Percentiles rank a stretch among this genome's conserved stretches.
Conservation (phyloP, 2,888 invertebrate species). For the Macaria liturata region DNA sequence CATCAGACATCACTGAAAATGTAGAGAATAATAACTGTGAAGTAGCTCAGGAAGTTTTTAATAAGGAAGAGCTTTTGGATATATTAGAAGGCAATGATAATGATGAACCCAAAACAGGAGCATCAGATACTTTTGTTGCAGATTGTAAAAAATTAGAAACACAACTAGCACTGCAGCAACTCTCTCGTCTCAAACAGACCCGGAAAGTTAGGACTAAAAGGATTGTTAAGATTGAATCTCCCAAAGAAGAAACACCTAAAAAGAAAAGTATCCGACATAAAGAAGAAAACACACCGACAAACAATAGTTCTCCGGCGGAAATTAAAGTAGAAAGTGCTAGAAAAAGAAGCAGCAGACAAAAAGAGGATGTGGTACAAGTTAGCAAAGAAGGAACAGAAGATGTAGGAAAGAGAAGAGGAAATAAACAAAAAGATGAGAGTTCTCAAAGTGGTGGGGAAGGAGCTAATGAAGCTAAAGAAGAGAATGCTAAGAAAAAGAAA, state of each 20-base stretch:
- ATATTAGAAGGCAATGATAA: constrained; percentile 74
- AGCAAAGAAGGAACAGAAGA: too few relatives aligned
- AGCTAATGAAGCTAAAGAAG: constrained; percentile 28
- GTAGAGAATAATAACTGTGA: constrained; percentile 69
- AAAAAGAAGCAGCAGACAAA: constrained; percentile 29
- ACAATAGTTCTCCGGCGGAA: constrained; percentile 19
- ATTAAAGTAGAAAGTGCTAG: constrained; percentile 42
- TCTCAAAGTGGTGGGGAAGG: constrained; percentile 1
- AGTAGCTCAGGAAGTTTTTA: constrained; percentile 64
- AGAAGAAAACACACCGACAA: constrained; percentile 15
- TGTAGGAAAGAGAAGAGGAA: too few relatives aligned
- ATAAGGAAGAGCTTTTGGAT: constrained; percentile 74
- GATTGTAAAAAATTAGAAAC: constrained; percentile 54
- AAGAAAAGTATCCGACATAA: constrained; percentile 6
- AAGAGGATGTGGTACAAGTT: too few relatives aligned
- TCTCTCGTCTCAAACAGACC: constrained; percentile 53
- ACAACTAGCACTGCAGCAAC: constrained; percentile 67
- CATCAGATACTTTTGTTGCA: constrained; percentile 34
- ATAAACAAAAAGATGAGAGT: constrained; percentile 8
- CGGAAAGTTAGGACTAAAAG: constrained; percentile 29
- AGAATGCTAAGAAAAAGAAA: constrained; percentile 17
- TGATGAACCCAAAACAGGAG: constrained; percentile 39
- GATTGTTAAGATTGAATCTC: constrained; percentile 23
- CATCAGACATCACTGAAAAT: constrained; percentile 61
- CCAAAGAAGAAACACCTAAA: constrained; percentile 29